Evolutionary conservation across 2,113 vertebrate species (phyloP).

Genomic region (Noturus placidus): DNA sequence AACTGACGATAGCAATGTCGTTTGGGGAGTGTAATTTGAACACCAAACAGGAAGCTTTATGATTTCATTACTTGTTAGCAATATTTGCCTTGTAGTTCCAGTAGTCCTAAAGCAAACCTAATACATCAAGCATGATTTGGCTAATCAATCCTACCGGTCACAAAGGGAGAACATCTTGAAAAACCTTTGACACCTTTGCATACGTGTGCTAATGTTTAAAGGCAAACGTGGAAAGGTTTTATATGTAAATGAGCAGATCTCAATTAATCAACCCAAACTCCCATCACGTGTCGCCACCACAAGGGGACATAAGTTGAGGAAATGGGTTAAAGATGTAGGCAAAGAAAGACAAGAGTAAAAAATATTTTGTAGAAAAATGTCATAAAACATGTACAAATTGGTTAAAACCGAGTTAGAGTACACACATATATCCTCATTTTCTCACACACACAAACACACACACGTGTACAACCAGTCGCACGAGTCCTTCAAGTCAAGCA

Average conservation of each 20-base stretch:
- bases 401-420: constrained; percentile 32
- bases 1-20: neutral
- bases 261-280: neutral
- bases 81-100: no score
- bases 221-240: neutral
- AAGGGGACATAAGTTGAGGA: neutral
- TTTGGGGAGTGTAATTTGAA: neutral
- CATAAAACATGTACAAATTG: constrained; percentile 19
- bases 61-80: neutral
- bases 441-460: neutral
- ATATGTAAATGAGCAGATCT: constrained; percentile 14
- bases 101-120: neutral
- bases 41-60: neutral
- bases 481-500: constrained; percentile 38
- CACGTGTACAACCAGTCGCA: constrained; percentile 29
- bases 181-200: neutral
- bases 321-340: neutral
- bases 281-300: neutral
- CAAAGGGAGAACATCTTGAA: neutral
- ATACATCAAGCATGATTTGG: neutral
- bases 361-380: constrained; percentile 23
- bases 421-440: constrained; percentile 28
- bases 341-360: neutral
- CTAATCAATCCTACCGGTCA: neutral
- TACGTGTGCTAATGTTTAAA: neutral